These are phyloP conservation scores for Enteromius unitaeniatus DNA, from an alignment of 2,797 vertebrate species.

Conservation along the genomic window DNA sequence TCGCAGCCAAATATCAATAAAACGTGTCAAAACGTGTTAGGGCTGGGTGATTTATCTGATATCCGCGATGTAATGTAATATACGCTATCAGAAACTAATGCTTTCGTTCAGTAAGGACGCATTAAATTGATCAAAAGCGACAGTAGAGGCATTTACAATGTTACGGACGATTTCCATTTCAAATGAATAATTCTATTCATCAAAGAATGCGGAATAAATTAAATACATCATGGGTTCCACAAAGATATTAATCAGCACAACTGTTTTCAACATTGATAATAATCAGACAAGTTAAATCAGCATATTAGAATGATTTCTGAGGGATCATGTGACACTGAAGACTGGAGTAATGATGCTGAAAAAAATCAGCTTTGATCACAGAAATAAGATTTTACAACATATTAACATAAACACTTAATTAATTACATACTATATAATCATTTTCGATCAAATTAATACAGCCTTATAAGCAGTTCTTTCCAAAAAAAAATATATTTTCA, in stretches of 20 bases:
- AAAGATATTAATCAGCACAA: background rate
- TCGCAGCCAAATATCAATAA: background rate
- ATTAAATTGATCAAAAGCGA: background rate
- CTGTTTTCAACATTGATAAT: background rate
- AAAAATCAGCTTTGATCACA: background rate
- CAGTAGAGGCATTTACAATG: background rate
- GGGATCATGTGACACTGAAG: background rate
- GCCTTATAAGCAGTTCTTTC: background rate
- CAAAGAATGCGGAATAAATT: background rate
- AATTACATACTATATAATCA: no score
- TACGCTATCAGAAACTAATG: background rate
- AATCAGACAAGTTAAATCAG: background rate
- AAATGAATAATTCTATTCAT: background rate
- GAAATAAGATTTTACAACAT: background rate
- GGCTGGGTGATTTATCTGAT: background rate
- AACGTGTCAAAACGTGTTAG: background rate
- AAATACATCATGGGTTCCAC: background rate
- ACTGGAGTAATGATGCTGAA: background rate
- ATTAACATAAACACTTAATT: background rate
- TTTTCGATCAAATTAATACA: background rate
- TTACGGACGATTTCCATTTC: background rate
- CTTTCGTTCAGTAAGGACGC: background rate
- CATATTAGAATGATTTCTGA: background rate
- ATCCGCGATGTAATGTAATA: background rate
- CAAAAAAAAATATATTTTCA: background rate